phyloP scores from a whole-genome alignment of 1,140 invertebrate genomes.

The Thaumatotibia leucotreta region DNA sequence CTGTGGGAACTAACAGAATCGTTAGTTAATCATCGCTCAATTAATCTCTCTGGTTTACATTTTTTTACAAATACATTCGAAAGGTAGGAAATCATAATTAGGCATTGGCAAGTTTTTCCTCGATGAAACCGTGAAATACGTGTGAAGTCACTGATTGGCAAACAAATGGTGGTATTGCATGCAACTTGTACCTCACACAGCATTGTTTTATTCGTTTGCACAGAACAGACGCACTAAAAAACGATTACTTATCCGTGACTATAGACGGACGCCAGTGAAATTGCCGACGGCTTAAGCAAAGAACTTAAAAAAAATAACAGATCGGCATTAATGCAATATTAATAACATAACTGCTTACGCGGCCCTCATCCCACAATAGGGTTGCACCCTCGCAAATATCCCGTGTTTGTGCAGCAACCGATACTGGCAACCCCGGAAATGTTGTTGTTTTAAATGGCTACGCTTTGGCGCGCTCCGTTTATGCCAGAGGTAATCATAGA shows the following conservation, averaged over 20 bases:
- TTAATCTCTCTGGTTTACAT: background rate
- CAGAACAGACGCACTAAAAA: background rate
- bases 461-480: constrained; percentile 37
- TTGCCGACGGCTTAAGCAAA: constrained; percentile 3
- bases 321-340: constrained; percentile 30
- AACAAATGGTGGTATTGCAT: background rate
- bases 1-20: background rate
- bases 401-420: constrained; percentile 34
- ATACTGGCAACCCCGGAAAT: constrained; percentile 32
- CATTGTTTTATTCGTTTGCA: background rate
- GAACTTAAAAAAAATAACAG: constrained; percentile 17
- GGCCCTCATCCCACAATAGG: constrained; percentile 22
- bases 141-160: background rate
- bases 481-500: constrained; percentile 16
- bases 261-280: background rate
- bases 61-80: background rate
- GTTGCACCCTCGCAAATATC: constrained; percentile 30
- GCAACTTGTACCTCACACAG: background rate
- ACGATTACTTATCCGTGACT: background rate
- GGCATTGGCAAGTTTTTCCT: background rate
- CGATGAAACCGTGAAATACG: background rate
- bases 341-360: constrained; percentile 36
- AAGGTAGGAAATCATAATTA: background rate
- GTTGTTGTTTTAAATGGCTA: constrained; percentile 39
- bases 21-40: background rate